These are phyloP conservation scores for Allygus modestus DNA, from an alignment of 2,888 invertebrate species.

Conservation along the genomic window DNA sequence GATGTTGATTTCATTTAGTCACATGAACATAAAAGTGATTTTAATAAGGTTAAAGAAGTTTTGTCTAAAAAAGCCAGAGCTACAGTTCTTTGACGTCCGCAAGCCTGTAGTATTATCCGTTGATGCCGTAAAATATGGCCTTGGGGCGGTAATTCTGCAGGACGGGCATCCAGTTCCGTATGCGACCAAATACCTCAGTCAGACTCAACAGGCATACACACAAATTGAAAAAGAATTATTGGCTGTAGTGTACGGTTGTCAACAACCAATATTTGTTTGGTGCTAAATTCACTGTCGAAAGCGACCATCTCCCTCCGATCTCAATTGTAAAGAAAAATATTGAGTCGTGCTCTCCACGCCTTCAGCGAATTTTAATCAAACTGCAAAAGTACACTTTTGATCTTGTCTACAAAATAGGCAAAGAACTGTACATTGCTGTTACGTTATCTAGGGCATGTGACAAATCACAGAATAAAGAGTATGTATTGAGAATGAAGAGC, in stretches of 20 bases:
- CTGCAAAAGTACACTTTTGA: conserved; percentile 14
- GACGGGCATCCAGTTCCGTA: conserved; percentile 58
- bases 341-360: conserved; percentile 9
- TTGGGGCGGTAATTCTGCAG: conserved; percentile 61
- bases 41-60: conserved; percentile 61
- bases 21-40: conserved; percentile 47
- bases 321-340: conserved; percentile 49
- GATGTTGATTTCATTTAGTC: conserved; percentile 65
- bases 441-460: conserved; percentile 51
- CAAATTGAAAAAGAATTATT: conserved; percentile 63
- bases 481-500: conserved; percentile 35
- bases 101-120: conserved; percentile 49
- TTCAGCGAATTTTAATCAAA: conserved; percentile 16
- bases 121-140: conserved; percentile 52
- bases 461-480: conserved; percentile 12
- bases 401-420: conserved; percentile 24
- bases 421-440: conserved; percentile 38
- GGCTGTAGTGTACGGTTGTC: conserved; percentile 61
- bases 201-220: conserved; percentile 44
- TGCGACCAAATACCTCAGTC: conserved; percentile 58
- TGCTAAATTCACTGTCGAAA: conserved; percentile 56
- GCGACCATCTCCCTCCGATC: conserved; percentile 65
- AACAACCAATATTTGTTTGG: conserved; percentile 48
- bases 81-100: conserved; percentile 56
- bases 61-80: background rate